Conservation (phyloP, 2,888 invertebrate genomes). For the Aelia acuminata region DNA sequence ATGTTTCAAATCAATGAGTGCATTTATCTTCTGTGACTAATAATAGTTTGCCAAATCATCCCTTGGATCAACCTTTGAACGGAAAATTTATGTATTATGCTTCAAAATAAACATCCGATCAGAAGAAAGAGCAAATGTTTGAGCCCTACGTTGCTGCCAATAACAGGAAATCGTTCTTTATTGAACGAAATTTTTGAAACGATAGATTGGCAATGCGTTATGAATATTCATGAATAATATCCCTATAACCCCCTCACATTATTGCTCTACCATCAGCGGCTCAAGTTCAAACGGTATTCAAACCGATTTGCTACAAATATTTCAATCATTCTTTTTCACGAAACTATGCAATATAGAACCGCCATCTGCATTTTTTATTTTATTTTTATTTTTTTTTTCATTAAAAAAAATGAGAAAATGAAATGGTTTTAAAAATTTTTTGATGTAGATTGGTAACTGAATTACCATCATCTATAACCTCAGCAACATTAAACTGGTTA, state of each 20-base stretch:
- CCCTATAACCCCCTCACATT: neutral
- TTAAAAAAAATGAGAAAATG: no score
- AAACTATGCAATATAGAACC: no score
- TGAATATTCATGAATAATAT: slow-evolving; percentile 20
- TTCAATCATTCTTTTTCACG: no score
- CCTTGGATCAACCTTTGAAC: no score
- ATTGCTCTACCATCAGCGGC: neutral
- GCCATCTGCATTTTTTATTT: no score
- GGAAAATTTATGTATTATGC: neutral
- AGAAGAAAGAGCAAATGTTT: neutral
- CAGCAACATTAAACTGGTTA: no score
- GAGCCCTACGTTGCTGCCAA: neutral
- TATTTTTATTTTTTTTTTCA: no score
- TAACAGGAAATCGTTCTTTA: slow-evolving; percentile 8
- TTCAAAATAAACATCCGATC: neutral
- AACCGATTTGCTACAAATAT: neutral
- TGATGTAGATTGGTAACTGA: no score
- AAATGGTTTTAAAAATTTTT: no score
- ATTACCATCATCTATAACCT: no score
- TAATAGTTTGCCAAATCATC: no score
- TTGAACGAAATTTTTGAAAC: neutral
- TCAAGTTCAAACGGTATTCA: neutral
- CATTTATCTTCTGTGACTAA: no score
- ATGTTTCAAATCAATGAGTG: neutral
- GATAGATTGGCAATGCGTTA: slow-evolving; percentile 10